Evolutionary conservation across 2,797 vertebrate species (phyloP), one percentile per base, ranked within the genome.

Genomic region (Vireo griseus): DNA sequence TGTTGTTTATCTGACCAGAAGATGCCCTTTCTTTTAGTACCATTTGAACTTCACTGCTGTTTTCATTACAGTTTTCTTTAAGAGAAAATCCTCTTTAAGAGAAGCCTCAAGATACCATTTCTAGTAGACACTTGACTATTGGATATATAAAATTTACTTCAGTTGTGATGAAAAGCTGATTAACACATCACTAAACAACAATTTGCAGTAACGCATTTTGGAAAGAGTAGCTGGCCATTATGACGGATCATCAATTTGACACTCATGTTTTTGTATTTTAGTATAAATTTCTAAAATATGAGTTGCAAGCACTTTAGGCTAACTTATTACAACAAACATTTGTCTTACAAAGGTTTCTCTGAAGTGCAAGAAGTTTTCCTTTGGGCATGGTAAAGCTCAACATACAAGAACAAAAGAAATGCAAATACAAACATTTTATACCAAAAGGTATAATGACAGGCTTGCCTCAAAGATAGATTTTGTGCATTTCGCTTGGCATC

Each of bases 351-450:
- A 91, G 82, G 75, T 90, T 95, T 88, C 77, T 94, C 83, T 94
- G 88, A 95, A 94, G 86, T 71, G 25, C 69, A 84, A 88, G 89
- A 47, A 87, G 45, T 33, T 92, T 66, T 92, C 87, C 91, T 92
- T 88, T 86, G 75, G 76, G 88, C 80, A 96, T 17, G 20, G 69
- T 68, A 83, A 95, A 95, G 74, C 88, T 88, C 39, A 86, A 92
- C 39, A 57, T 50, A 62, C 66, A 92, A 91, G 91, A 92, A 94
- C 94, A 95, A 96, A 39, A 94, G 90, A 91, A 96, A 95, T 96
- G 90, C 85, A 94, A 96, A 96, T 90, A 93, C 26, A 93, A 95
- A 96, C 67, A 54, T 86, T 81, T 90, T 74, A 66, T 58, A 96
- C 77, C 80, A 77, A 84, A 92, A 94, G 62, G 51, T 92, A 93